Percentiles rank a stretch among this genome's conserved stretches.
These are phyloP conservation scores for Zhuqinia jingwanae DNA, from an alignment of 2,888 invertebrate species.

Conservation along the genomic window DNA sequence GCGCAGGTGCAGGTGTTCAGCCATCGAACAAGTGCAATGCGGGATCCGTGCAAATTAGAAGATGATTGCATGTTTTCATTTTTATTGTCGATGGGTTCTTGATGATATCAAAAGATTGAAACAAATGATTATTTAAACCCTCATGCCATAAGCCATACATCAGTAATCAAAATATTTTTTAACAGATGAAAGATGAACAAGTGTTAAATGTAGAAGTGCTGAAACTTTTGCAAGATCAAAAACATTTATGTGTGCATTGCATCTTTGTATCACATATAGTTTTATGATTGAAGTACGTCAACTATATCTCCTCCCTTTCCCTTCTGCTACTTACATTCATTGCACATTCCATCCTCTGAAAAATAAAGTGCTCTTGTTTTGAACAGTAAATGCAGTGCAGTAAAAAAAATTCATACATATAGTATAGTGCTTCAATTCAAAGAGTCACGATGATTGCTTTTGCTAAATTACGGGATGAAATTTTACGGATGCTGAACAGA, in stretches of 20 bases:
- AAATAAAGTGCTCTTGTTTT: too few species aligned
- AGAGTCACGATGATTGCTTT: background rate
- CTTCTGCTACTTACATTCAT: too few species aligned
- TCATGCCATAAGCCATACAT: constrained; percentile 26
- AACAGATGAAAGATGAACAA: background rate
- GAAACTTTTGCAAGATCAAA: constrained; percentile 15
- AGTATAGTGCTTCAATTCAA: background rate
- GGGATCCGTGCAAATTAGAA: constrained; percentile 22
- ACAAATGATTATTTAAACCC: constrained; percentile 26
- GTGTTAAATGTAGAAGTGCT: background rate
- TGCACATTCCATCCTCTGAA: too few species aligned
- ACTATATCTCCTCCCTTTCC: too few species aligned
- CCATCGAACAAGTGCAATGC: background rate
- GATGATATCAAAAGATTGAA: constrained; percentile 26
- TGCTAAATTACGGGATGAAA: constrained; percentile 16
- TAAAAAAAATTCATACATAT: too few species aligned
- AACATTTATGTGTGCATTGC: too few species aligned
- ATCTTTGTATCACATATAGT: background rate
- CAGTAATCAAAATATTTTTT: constrained; percentile 18
- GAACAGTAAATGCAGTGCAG: too few species aligned
- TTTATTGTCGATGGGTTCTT: constrained; percentile 23
- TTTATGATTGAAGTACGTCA: too few species aligned
- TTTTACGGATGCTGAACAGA: constrained; percentile 28
- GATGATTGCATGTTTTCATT: constrained; percentile 36
- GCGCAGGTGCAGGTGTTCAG: constrained; percentile 26